Evolutionary conservation across 2,797 vertebrate species (phyloP).

Genomic region (Linurgus olivaceus): DNA sequence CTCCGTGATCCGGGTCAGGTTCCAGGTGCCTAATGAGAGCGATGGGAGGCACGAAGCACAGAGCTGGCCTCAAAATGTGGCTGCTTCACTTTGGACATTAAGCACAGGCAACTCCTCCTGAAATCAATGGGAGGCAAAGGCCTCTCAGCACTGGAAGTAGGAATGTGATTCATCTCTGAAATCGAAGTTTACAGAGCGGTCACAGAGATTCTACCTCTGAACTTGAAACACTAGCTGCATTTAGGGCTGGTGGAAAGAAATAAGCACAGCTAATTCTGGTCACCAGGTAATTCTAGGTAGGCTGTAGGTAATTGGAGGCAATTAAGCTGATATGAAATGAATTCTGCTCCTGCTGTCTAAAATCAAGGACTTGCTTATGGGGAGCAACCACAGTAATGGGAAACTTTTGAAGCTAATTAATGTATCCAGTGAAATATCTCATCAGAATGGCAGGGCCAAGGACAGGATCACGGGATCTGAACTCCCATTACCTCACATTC

Average conservation of each 20-base stretch:
- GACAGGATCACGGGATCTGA: background rate
- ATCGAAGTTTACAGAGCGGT: background rate
- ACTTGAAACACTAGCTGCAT: background rate
- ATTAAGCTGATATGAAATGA: constrained; percentile 18
- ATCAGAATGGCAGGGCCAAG: background rate
- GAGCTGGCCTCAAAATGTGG: constrained; percentile 14
- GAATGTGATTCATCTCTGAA: constrained; percentile 34
- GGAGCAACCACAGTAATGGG: background rate
- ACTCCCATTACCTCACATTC: background rate
- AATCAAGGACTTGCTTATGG: constrained; percentile 17
- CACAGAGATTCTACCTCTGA: constrained; percentile 6
- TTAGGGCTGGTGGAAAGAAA: background rate
- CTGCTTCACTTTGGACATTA: background rate
- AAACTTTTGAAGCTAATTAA: constrained; percentile 9
- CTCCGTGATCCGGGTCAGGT: constrained; percentile 9
- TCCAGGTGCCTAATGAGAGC: constrained; percentile 36
- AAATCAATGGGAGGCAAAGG: constrained; percentile 32
- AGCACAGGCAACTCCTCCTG: background rate
- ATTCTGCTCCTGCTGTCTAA: constrained; percentile 33
- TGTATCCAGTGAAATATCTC: background rate
- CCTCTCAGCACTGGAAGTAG: background rate
- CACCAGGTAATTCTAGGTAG: background rate
- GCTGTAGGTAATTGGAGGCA: constrained; percentile 7
- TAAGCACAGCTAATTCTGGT: background rate
- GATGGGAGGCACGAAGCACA: background rate